Evolutionary conservation across 2,113 vertebrate genomes (phyloP), one percentile per base, ranked within the genome.

Genomic region (Laticauda colubrina): DNA sequence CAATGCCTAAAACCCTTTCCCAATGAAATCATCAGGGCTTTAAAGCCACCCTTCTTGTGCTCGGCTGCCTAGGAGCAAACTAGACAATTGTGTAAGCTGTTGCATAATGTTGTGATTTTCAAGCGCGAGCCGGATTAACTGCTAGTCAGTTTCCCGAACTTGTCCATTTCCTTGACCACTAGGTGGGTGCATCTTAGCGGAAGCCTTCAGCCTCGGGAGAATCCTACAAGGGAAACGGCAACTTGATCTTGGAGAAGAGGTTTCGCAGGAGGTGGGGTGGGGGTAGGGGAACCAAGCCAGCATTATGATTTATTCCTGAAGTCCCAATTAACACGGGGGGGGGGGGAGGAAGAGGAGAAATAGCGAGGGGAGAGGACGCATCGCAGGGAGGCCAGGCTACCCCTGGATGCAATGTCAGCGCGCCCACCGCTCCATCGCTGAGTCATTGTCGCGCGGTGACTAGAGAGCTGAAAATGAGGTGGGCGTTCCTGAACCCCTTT

Each of bases 401-500:
- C 1, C 43, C 45, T 24, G n/a, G 3, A 87, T 11, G 18, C 0
- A 53, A 21, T 14, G 90, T 90, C 91, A 59, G 11, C 87, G 89
- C 8, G 89, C 11, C 59, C 87, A 48, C 81, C 48, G 87, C 56
- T 1, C 87, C 57, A 75, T 24, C 85, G 39, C 88, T 10, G 92
- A 88, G 92, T 81, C 96, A 91, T 45, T 94, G 90, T 51, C 93
- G 51, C 55, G 88, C 89, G 23, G 86, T 94, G 95, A 89, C 90
- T n/a, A n/a, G 94, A 45, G 24, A 95, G 91, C 90, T 94, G 95
- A 95, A 96, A 96, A 97, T 89, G 91, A 97, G 91, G 95, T 95
- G 93, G 96, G 94, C 95, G 96, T 96, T 95, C 93, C 96, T 92
- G 94, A 93, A 87, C 56, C 75, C 75, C 92, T 97, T 97, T 97